Evolutionary conservation across 2,797 vertebrate genomes (phyloP), one percentile per base, ranked within the genome.

Genomic region (Acipenser oxyrinchus): DNA sequence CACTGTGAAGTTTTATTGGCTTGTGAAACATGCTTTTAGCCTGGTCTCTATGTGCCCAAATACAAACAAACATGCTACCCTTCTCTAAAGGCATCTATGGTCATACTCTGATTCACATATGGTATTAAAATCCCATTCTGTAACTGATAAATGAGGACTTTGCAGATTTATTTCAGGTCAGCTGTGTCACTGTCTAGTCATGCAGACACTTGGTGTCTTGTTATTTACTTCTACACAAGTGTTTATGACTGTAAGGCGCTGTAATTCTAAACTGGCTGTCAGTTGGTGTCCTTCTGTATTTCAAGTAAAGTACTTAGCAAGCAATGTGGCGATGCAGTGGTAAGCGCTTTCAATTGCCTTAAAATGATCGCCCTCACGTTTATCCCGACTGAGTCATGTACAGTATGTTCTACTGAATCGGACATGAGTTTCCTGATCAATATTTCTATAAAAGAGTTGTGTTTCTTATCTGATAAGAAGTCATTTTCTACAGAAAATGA

Each of bases 231-330:
- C 55, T 62, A 51, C 52, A 63, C 10, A 55, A 69, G 74, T 63
- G 48, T 70, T 65, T 59, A 67, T 60, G 58, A 70, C 58, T 67
- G 50, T 51, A 62, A 23, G 23, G 63, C 63, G n/a, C 62, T 74
- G 70, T 68, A 71, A 66, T 66, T 66, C 55, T 55, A 71, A 62
- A 66, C 63, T 63, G 66, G 58, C 61, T 62, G 68, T 64, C 65
- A 51, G 48, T 66, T 50, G 57, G 50, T 61, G 15, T 48, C 59
- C 69, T 51, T 60, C 71, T 65, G 62, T 64, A 70, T 70, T 75
- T 72, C 64, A 72, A 65, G 64, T 49, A 61, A 68, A 68, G 60
- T 57, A 75, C 62, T 75, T 66, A 66, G 49, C 61, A 58, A 68
- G 66, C 60, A 70, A 37, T 51, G 10, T 48, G 23, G 23, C 8